Conservation (phyloP, 1,140 invertebrate species). For the Panulirus ornatus region DNA sequence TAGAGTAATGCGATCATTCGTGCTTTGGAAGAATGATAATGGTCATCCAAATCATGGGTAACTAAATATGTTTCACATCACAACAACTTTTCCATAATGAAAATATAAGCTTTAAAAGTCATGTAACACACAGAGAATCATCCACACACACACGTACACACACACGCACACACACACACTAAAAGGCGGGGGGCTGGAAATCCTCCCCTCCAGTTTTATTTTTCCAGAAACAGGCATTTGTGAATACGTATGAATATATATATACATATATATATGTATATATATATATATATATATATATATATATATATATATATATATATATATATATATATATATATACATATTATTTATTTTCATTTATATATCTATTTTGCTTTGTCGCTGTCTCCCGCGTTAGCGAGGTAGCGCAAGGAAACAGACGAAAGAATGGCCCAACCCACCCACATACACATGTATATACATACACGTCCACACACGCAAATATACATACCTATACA, state of each 20-base stretch:
- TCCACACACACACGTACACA: neutral
- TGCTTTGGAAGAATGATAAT: no score
- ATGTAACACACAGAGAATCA: neutral
- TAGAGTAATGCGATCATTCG: no score
- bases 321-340: constrained; percentile 41
- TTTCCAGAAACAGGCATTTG: neutral
- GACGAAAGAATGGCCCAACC: no score
- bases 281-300: constrained; percentile 14
- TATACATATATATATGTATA: constrained; percentile 15
- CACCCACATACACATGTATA: constrained; percentile 19
- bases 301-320: constrained; percentile 43
- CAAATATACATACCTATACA: no score
- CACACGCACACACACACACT: neutral
- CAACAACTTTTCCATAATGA: no score
- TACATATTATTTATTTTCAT: no score
- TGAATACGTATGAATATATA: neutral
- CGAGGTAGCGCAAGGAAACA: no score
- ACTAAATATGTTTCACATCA: no score
- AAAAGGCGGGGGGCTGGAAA: neutral
- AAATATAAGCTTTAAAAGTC: no score
- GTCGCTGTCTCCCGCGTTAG: no score
- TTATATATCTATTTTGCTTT: no score
- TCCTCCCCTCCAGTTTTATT: neutral
- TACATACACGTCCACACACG: constrained; percentile 18
- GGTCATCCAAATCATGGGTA: no score